Evolutionary conservation across 2,797 vertebrate genomes (phyloP).

Genomic region (Synanceia verrucosa): DNA sequence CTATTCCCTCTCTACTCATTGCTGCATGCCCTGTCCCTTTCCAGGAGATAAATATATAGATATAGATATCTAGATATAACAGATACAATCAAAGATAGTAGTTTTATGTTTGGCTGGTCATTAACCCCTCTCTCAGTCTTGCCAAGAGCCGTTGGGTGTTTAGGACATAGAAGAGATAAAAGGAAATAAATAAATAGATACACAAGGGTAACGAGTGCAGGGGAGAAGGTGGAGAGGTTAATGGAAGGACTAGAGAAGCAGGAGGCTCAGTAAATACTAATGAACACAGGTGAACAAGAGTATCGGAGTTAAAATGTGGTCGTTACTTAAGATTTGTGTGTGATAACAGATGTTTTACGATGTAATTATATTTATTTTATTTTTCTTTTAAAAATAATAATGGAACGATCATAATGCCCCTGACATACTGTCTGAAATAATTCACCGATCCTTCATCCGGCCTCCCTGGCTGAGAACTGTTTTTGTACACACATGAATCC

Average conservation of each 20-base stretch:
- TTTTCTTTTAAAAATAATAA: too few species aligned
- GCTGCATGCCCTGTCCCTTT: neutral
- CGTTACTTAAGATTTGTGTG: neutral
- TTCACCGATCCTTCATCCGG: conserved; percentile 7
- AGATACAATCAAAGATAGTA: neutral
- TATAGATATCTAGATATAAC: too few species aligned
- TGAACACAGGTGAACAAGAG: neutral
- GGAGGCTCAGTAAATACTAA: neutral
- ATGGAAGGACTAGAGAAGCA: neutral
- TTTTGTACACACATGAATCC: conserved; percentile 22
- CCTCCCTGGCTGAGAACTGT: conserved; percentile 6
- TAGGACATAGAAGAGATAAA: neutral
- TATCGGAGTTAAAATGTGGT: neutral
- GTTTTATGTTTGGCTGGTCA: conserved; percentile 1
- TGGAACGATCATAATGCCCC: conserved; percentile 16
- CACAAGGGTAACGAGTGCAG: neutral
- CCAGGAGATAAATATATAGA: too few species aligned
- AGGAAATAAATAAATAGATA: neutral
- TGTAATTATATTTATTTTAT: too few species aligned
- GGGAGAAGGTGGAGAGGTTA: neutral
- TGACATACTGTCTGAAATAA: conserved; percentile 20
- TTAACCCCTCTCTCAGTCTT: neutral
- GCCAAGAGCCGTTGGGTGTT: neutral
- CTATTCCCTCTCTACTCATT: neutral
- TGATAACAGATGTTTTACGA: neutral